A percentile compares a stretch with the other conserved stretches of the same genome.
These are phyloP conservation scores for Sipha flava DNA, from an alignment of 1,140 invertebrate genomes.

Conservation along the genomic window DNA sequence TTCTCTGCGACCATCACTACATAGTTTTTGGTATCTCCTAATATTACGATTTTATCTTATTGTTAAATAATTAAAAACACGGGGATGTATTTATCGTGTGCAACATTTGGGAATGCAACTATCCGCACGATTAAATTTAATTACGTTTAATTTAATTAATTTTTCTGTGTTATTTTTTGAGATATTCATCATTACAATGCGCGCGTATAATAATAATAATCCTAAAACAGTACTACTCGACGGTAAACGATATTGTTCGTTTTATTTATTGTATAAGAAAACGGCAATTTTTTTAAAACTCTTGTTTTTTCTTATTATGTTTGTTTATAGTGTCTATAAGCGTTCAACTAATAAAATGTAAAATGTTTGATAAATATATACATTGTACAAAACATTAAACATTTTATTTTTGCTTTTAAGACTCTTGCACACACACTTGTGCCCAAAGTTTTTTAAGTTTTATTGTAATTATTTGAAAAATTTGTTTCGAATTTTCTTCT, in stretches of 20 bases:
- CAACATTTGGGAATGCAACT: no score
- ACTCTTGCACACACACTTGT: not conserved
- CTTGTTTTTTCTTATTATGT: not conserved
- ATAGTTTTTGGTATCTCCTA: no score
- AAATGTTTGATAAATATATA: not conserved
- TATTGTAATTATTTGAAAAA: not conserved
- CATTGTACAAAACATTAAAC: not conserved
- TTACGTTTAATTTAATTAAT: no score
- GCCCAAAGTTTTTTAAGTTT: not conserved
- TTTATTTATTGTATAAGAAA: not conserved
- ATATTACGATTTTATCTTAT: no score
- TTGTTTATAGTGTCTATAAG: not conserved
- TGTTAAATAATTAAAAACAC: no score
- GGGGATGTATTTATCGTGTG: no score
- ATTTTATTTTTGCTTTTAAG: not conserved
- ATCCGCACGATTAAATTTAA: no score
- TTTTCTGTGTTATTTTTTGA: no score
- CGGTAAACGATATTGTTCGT: not conserved
- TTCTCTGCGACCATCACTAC: no score
- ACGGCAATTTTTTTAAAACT: not conserved
- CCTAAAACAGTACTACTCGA: not conserved
- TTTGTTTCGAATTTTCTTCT: no score
- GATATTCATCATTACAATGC: no score
- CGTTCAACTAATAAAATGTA: not conserved
- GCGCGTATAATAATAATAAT: no score